Base-by-base conservation (phyloP, 2,113 vertebrate species). In the Myanophis thanlyinensis region DNA sequence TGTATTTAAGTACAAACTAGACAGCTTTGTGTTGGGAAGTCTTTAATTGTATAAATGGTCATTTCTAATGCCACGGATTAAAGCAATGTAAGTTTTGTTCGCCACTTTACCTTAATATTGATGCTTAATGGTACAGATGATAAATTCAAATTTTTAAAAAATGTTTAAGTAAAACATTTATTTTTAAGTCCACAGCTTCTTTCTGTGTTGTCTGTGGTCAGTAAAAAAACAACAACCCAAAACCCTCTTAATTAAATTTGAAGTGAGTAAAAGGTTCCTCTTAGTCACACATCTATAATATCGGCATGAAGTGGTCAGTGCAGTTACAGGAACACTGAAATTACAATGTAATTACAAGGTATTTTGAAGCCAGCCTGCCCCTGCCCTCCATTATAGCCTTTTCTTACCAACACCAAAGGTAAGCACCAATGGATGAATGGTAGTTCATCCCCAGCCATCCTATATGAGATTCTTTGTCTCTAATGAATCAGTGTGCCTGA, bases 81-180 rank as follows among this genome's bases (percentile, higher is more conserved):
- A 80, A 40, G 35, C 40, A 40, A 80, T 40, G 15, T 92, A 62
- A 94, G 91, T 90, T 91, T 93, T 93, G 52, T 93, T 91, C 87
- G 91, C 80, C 0, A 0, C 3, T 44, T 84, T 6, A 47, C 18
- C 35, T 48, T 80, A 73, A 49, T 23, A 54, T 15, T 30, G 35
- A 47, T 46, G 4, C 73, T 85, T 18, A 85, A 9, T 47, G 23
- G 35, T 51, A 20, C 62, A 52, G 20, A 52, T 52, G 30, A 25
- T 54, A 85, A 46, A 9, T 89, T 46, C 35, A 40, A 25, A 91
- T 30, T 47, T 15, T 73, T 1, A 35, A 73, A 73, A 30, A 11
- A 15, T 6, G 3, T 85, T 84, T 9, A 80, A n/a, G 22, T 49
- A 73, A 90, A 49, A 44, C 18, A 13, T 18, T 90, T 40, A 5